Percentiles rank a stretch among this genome's conserved stretches.
Evolutionary conservation across 2,113 vertebrate genomes (phyloP).

Genomic region (Lepus americanus): DNA sequence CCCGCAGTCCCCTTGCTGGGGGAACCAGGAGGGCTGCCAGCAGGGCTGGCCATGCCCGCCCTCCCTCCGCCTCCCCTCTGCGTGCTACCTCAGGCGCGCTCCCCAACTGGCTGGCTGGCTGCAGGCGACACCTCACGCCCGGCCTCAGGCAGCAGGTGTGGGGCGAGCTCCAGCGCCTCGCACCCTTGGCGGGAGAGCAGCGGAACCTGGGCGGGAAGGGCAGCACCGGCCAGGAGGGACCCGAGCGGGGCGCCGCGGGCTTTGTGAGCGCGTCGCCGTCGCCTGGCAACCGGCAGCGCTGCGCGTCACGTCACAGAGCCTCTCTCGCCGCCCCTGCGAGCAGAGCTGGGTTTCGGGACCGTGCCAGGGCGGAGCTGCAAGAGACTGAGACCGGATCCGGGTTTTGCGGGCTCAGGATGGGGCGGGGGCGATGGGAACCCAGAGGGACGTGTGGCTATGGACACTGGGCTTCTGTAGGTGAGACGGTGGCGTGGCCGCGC

Average conservation of each 20-base stretch:
- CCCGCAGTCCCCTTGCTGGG: background rate
- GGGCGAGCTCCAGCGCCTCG: constrained; percentile 8
- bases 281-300: constrained; percentile 23
- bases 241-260: background rate
- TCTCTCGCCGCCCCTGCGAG: too few relatives aligned
- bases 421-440: background rate
- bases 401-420: background rate
- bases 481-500: background rate
- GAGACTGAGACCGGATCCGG: fast-evolving
- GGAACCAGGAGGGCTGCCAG: background rate
- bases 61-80: background rate
- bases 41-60: background rate
- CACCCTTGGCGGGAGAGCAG: constrained; percentile 47
- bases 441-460: background rate
- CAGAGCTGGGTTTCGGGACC: too few relatives aligned
- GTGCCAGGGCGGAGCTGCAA: too few relatives aligned
- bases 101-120: constrained; percentile 28
- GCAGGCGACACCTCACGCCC: constrained; percentile 31
- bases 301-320: constrained; percentile 63
- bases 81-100: constrained; percentile 72
- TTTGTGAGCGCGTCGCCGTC: constrained; percentile 62
- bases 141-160: constrained; percentile 15
- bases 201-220: background rate
- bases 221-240: background rate
- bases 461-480: background rate